Base-by-base conservation (phyloP, 2,888 invertebrate genomes). In the Clanis bilineata region DNA sequence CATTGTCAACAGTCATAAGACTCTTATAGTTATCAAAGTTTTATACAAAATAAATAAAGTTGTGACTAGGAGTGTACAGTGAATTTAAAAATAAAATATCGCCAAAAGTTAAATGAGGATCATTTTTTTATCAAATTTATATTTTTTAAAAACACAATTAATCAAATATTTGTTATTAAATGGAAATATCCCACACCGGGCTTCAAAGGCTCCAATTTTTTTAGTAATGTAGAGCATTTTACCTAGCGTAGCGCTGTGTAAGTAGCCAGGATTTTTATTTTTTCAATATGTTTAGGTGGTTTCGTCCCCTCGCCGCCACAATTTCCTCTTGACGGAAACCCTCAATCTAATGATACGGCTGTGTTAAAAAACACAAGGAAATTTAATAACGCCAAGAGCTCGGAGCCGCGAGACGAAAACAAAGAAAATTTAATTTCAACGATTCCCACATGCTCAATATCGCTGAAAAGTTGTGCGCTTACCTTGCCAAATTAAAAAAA, bases 331-430 rank as follows among this genome's bases (percentile, higher is more conserved):
- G 90, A 90, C 90, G 90, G 92, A 90, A 92, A 83, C 91, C 90
- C 92, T 91, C 92, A 90, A 92, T 92, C 92, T 92, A 92, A 92
- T 92, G 92, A 92, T 92, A 92, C 90, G 89, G 88, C 89, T 89
- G 90, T 88, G 92, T 92, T 92, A 92, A 92, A 92, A 92, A 92
- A 92, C 91, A 92, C 91, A 90, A 90, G 92, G 90, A 92, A 92
- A 92, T 92, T 92, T 92, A 92, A 92, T 92, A 92, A 92, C 90
- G 88, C 82, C 83, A 80, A 83, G 81, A 82, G 82, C 83, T 79
- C 77, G 76, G 80, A 78, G 83, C 83, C 80, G 75, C 79, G 74
- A 75, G 80, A 81, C 70, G 77, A 89, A 90, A 90, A 90, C 88
- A 92, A 91, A 91, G 90, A 88, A 91, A 90, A 91, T 90, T 90